Conservation (phyloP, 2,113 vertebrate genomes). For the Zosterops japonicus region DNA sequence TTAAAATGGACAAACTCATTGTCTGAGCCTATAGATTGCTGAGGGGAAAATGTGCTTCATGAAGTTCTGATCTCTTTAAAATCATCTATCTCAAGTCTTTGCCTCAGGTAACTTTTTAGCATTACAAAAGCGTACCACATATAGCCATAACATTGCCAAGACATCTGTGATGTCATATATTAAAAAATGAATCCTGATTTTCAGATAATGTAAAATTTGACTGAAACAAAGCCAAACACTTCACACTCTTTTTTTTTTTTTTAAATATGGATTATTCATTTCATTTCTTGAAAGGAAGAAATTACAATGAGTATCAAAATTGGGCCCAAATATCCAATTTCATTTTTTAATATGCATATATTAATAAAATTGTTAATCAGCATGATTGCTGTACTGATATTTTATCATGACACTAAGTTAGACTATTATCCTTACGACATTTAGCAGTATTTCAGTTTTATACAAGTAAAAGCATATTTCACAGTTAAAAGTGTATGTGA, state of each 20-base stretch:
- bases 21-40: background rate
- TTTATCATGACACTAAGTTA: background rate
- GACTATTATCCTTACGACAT: background rate
- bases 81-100: conserved; percentile 7
- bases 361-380: background rate
- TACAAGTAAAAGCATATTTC: background rate
- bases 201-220: background rate
- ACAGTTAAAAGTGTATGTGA: background rate
- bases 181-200: background rate
- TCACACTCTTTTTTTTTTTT: background rate
- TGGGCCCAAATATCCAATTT: background rate
- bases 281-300: background rate
- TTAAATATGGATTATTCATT: background rate
- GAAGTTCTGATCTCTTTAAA: background rate
- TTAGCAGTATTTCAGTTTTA: background rate
- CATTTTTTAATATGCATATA: background rate
- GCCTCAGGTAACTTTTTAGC: background rate
- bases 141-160: background rate
- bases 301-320: background rate
- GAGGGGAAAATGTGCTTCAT: background rate
- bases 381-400: background rate
- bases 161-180: background rate
- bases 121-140: background rate
- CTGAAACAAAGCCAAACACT: background rate
- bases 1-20: background rate